Evolutionary conservation across 2,113 vertebrate species (phyloP).

Genomic region (Prietella phreatophila): DNA sequence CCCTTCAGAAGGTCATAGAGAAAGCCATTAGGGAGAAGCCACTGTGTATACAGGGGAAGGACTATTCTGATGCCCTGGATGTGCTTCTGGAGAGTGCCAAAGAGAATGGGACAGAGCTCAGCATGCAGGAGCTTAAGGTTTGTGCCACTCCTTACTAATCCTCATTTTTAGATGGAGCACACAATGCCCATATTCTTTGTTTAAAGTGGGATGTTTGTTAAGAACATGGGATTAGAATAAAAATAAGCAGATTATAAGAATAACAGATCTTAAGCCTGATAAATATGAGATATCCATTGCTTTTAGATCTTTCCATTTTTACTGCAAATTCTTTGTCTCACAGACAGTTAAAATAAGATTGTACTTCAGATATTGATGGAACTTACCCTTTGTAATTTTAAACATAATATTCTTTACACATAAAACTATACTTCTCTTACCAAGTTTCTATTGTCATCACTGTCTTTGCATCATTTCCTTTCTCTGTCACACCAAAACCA

Average conservation of each 20-base stretch:
- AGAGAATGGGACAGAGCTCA: conserved; percentile 90
- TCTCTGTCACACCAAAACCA: not conserved
- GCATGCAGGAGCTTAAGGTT: conserved; percentile 98
- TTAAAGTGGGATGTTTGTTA: not conserved
- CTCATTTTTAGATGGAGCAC: not conserved
- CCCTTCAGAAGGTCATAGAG: conserved; percentile 86
- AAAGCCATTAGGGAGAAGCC: conserved; percentile 95
- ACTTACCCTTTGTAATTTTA: not conserved
- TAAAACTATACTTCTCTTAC: not conserved
- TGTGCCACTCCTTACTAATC: not conserved
- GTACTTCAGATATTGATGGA: not conserved
- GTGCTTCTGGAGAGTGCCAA: conserved; percentile 93
- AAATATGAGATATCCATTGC: not conserved
- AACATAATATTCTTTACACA: not conserved
- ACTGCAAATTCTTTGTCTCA: not conserved
- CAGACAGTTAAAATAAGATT: not conserved
- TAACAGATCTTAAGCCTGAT: not conserved
- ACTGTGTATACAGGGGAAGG: conserved; percentile 86
- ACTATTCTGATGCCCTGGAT: conserved; percentile 89
- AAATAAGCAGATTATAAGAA: not conserved
- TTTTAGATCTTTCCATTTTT: not conserved
- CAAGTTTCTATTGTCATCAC: not conserved
- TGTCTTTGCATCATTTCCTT: not conserved
- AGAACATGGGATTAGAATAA: not conserved
- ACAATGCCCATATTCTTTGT: not conserved